phyloP scores from a whole-genome alignment of 2,113 vertebrate species.

The Shinisaurus crocodilurus region DNA sequence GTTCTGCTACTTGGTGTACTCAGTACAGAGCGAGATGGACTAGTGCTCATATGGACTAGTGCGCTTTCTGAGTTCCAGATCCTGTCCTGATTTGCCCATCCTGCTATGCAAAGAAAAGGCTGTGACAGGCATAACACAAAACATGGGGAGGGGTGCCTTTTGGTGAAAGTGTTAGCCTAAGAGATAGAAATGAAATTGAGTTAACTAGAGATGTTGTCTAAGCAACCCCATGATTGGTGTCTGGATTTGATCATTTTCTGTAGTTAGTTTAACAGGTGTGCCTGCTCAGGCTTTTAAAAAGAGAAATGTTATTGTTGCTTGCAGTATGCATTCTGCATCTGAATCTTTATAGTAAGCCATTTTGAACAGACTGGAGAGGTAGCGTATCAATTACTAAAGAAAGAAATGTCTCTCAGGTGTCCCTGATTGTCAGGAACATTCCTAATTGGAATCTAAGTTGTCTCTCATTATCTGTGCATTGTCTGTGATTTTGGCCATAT shows the following conservation, averaged over 20 bases:
- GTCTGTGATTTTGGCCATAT: slow-evolving; percentile 18
- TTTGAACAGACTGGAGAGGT: neutral
- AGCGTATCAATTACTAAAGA: neutral
- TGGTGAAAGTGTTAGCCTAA: neutral
- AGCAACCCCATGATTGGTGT: neutral
- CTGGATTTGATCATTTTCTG: neutral
- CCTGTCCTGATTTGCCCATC: neutral
- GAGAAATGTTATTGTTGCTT: neutral
- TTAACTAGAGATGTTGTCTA: neutral
- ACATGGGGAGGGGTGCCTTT: neutral
- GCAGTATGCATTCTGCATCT: neutral
- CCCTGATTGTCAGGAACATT: slow-evolving; percentile 16
- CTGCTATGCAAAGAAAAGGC: neutral
- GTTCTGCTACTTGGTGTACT: neutral
- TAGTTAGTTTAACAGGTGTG: neutral
- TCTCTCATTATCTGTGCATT: slow-evolving; percentile 18
- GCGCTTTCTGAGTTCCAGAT: neutral
- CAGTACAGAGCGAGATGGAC: neutral
- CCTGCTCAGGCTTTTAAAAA: neutral
- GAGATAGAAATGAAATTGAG: neutral
- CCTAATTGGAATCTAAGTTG: slow-evolving; percentile 20
- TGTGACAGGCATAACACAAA: too few relatives aligned
- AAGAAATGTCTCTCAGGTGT: neutral
- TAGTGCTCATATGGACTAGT: too few relatives aligned
- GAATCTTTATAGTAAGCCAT: neutral